Evolutionary conservation across 2,888 invertebrate species (phyloP).

Genomic region (Apoda limacodes): DNA sequence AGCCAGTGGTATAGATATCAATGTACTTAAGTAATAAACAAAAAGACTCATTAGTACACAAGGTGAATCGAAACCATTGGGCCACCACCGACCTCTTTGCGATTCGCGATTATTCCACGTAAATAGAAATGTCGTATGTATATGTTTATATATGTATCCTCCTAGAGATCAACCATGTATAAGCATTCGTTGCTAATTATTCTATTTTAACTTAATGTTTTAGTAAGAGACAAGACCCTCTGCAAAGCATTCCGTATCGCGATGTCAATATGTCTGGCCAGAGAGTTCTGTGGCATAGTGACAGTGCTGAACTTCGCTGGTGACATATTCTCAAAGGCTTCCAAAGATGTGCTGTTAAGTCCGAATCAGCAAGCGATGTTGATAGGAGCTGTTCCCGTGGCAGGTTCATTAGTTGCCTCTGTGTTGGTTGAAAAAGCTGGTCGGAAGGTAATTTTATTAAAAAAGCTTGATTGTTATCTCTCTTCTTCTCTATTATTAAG

Average conservation of each 20-base stretch:
- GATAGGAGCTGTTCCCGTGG: constrained; percentile 48
- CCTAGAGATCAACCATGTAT: too few relatives aligned
- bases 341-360: constrained; percentile 34
- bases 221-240: constrained; percentile 46
- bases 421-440: constrained; percentile 47
- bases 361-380: constrained; percentile 59
- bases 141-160: too few relatives aligned
- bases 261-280: constrained; percentile 32
- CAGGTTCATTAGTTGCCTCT: constrained; percentile 42
- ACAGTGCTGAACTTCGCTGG: constrained; percentile 56
- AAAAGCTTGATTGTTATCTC: too few relatives aligned
- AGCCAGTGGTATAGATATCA: too few relatives aligned
- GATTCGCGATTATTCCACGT: too few relatives aligned
- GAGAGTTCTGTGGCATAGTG: constrained; percentile 50
- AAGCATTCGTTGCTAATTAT: too few relatives aligned
- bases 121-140: too few relatives aligned
- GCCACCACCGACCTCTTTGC: too few relatives aligned
- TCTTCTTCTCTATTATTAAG: too few relatives aligned
- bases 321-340: constrained; percentile 44
- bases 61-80: too few relatives aligned
- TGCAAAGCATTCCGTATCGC: constrained; percentile 46
- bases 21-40: too few relatives aligned
- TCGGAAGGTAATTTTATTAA: constrained; percentile 54
- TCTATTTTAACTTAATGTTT: constrained; percentile 18
- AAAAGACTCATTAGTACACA: too few relatives aligned